Conservation (phyloP, 2,797 vertebrate genomes). For the Peromyscus aztecus region DNA sequence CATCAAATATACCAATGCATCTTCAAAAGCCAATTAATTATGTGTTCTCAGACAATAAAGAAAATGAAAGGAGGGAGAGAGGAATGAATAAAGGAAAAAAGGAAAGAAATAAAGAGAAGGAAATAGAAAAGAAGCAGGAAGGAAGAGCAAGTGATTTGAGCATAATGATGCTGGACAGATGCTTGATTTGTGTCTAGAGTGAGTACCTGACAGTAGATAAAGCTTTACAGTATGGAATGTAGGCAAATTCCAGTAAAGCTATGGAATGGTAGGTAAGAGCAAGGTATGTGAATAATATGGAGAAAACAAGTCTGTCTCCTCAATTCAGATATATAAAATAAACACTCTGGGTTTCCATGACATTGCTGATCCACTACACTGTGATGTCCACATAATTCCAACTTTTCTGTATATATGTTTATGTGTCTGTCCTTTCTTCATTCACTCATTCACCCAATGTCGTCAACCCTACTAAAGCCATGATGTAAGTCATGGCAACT, state of each 20-base stretch:
- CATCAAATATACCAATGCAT: not conserved
- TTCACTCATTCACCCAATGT: not conserved
- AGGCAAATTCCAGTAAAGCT: not conserved
- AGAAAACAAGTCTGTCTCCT: not conserved
- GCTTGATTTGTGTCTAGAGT: not conserved
- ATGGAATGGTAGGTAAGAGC: not conserved
- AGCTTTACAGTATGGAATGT: not conserved
- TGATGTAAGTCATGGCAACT: not conserved
- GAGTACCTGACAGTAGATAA: not conserved
- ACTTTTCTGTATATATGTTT: not conserved
- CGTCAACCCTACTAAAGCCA: rapidly evolving
- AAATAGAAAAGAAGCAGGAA: too few species aligned
- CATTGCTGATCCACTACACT: not conserved
- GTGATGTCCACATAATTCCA: not conserved
- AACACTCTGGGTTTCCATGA: not conserved
- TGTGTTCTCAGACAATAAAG: not conserved
- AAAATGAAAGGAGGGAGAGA: not conserved
- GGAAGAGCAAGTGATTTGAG: too few species aligned
- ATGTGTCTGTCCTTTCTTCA: not conserved
- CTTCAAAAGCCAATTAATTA: not conserved
- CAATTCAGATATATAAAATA: not conserved
- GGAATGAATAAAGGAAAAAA: rapidly evolving
- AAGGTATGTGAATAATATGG: not conserved
- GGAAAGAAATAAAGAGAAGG: too few species aligned
- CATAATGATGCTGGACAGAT: not conserved